Evolutionary conservation across 2,888 invertebrate species (phyloP).

Genomic region (Apamea crenata): DNA sequence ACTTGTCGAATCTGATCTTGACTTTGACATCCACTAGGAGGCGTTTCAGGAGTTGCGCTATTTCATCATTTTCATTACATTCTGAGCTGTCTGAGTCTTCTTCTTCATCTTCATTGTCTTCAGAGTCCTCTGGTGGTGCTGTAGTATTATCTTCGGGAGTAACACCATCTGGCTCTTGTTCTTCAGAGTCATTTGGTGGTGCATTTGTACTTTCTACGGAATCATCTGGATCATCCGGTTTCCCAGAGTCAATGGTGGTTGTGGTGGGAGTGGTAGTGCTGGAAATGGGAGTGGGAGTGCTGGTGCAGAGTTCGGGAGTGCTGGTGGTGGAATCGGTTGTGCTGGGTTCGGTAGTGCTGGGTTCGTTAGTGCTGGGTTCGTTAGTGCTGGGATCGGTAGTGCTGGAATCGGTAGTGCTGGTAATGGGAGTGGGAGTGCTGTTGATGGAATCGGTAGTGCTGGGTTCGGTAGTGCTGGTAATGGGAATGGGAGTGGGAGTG

Average conservation of each 20-base stretch:
- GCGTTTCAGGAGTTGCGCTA: slow-evolving; percentile 79
- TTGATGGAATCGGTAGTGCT: rapidly evolving
- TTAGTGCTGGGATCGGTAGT: no score
- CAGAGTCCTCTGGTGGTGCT: slow-evolving; percentile 46
- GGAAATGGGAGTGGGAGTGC: background rate
- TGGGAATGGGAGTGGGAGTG: background rate
- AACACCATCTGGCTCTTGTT: background rate
- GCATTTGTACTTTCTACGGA: background rate
- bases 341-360: background rate
- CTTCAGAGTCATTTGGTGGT: background rate
- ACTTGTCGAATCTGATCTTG: slow-evolving; percentile 80
- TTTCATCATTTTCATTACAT: slow-evolving; percentile 74
- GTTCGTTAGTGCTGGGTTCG: background rate
- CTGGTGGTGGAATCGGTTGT: background rate
- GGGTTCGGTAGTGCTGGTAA: background rate
- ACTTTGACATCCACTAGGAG: slow-evolving; percentile 83
- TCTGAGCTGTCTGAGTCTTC: slow-evolving; percentile 65
- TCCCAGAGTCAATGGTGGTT: slow-evolving; percentile 2
- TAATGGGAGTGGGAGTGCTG: no score
- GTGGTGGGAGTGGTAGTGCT: no score
- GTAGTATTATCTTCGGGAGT: background rate
- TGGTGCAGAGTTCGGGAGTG: background rate
- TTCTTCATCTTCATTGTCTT: slow-evolving; percentile 43
- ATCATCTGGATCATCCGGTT: background rate
- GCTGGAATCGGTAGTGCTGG: background rate